phyloP scores from a whole-genome alignment of 2,113 vertebrate genomes.

The Rallus limicola region DNA sequence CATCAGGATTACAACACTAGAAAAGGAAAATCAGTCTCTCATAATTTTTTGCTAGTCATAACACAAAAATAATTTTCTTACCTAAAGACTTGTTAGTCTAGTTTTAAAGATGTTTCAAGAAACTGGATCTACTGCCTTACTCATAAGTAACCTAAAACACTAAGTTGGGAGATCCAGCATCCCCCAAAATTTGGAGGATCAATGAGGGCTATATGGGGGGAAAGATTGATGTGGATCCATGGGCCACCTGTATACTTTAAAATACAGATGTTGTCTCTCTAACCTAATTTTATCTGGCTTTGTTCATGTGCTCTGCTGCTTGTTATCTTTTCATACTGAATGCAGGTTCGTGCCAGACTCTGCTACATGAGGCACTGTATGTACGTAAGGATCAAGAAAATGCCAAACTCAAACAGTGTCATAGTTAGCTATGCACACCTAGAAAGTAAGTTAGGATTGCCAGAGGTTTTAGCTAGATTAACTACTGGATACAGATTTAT shows the following conservation, averaged over 20 bases:
- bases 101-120: background rate
- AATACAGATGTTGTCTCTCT: background rate
- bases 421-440: background rate
- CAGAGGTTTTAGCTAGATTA: background rate
- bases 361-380: background rate
- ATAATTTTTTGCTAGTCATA: background rate
- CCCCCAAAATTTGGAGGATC: background rate
- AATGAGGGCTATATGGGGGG: background rate
- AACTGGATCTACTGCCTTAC: background rate
- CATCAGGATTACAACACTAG: background rate
- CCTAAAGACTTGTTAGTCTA: background rate
- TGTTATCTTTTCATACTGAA: background rate
- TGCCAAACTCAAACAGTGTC: background rate
- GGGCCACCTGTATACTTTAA: background rate
- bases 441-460: background rate
- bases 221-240: background rate
- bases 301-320: background rate
- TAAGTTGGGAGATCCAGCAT: background rate
- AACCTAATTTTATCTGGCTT: no score
- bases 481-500: background rate
- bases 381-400: background rate
- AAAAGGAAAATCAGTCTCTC: background rate
- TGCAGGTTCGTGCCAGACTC: background rate
- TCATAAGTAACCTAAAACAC: background rate
- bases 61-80: background rate